Base-by-base conservation (phyloP, 2,888 invertebrate genomes). In the Dasysyrphus tricinctus region DNA sequence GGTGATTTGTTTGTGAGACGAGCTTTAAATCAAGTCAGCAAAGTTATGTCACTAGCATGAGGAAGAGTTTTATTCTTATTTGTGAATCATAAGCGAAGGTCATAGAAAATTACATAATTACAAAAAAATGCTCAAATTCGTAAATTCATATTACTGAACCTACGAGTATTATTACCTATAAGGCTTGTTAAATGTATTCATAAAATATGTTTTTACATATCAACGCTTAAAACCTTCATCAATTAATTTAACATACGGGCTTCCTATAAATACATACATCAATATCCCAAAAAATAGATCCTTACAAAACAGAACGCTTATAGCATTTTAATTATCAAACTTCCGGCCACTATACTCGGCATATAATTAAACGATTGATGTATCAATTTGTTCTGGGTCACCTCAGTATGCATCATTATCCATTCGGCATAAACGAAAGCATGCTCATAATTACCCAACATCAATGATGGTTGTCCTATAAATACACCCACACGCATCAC, bases 311-410 rank as follows among this genome's bases (percentile, higher is more conserved):
- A 24, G 29, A 37, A 34, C n/a, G 44, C 56, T 57, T 34, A 61
- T 24, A 51, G 32, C 54, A 76, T 76, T 56, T 54, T 67, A 76
- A 76, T 69, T 57, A 65, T 63, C 49, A 42, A 70, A 61, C 69
- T 47, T 63, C 63, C 63, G 19, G 56, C 70, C 72, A 57, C 77
- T 54, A 54, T 34, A 65, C 59, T 73, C 77, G 65, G 56, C 56
- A 32, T 56, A 37, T 67, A 81, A 65, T 81, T 70, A 75, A 81
- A 76, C 63, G 76, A 76, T 76, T 76, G 76, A 70, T 70, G 73
- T 73, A 67, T 82, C 67, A 82, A 78, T 82, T 82, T 78, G 78
- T 73, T 73, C 47, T 57, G 61, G 77, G 67, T 78, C 82, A 82
- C 44, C 44, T 59, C 73, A 37, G 67, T 54, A 44, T 59, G 54